A percentile compares a stretch with the other conserved stretches of the same genome.
These are phyloP conservation scores for Cercopithecus mitis DNA, from an alignment of 2,797 vertebrate species.

Conservation along the genomic window DNA sequence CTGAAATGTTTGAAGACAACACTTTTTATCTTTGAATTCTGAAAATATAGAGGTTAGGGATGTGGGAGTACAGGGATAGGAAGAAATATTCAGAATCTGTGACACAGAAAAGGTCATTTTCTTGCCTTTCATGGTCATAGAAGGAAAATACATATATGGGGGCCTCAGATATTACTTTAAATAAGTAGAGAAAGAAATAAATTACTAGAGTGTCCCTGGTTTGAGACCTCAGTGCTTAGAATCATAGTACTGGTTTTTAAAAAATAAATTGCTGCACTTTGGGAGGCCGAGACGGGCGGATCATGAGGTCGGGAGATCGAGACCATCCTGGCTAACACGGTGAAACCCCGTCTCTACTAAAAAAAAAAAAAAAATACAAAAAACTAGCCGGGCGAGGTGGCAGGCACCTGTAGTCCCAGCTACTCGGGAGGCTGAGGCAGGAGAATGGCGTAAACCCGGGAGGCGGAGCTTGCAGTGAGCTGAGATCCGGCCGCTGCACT, in stretches of 20 bases:
- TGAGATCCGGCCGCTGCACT: no score
- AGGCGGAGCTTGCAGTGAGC: no score
- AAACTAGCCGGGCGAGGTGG: no score
- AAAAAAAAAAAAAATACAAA: no score
- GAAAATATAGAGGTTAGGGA: background rate
- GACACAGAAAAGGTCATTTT: background rate
- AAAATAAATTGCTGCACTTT: background rate
- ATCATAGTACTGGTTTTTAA: background rate
- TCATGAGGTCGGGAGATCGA: no score
- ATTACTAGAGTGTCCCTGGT: background rate
- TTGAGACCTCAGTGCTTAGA: slow-evolving; percentile 24
- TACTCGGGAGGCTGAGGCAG: no score
- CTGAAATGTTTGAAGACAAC: slow-evolving; percentile 16
- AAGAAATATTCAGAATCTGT: background rate
- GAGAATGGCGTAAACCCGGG: no score
- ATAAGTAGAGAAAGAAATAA: background rate
- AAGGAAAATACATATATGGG: background rate
- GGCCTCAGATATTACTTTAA: background rate
- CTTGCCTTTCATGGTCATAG: background rate
- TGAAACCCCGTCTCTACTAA: no score
- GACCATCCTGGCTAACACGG: no score
- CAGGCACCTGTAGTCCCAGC: no score
- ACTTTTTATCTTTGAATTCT: slow-evolving; percentile 45
- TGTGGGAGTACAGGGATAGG: background rate
- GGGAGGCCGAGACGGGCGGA: no score